Conservation (phyloP, 1,140 invertebrate species). For the Pseudomyrmex pallidus region DNA sequence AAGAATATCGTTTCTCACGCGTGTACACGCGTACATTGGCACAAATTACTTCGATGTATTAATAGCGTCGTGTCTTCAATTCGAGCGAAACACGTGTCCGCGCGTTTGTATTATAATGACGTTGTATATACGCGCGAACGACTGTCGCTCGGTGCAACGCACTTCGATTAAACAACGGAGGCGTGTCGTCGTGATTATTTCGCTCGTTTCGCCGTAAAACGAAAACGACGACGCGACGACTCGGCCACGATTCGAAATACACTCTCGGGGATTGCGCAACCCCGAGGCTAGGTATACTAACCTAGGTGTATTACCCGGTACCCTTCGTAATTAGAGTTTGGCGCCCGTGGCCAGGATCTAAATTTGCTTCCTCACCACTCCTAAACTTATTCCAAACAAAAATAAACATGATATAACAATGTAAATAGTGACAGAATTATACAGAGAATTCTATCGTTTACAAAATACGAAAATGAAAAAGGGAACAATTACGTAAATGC, state of each 20-base stretch:
- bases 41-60: not conserved
- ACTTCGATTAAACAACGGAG: conserved; percentile 57
- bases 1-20: not conserved
- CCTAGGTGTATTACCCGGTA: not conserved
- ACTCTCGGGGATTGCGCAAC: conserved; percentile 29
- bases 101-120: conserved; percentile 28
- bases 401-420: conserved; percentile 21
- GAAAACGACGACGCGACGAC: not conserved
- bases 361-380: not conserved
- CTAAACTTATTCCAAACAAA: not conserved
- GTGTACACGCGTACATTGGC: not conserved
- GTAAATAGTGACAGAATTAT: not conserved
- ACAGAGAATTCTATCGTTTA: not conserved
- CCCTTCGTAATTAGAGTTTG: conserved; percentile 34
- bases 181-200: conserved; percentile 13
- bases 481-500: not conserved
- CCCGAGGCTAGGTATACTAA: conserved; percentile 28
- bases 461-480: not conserved
- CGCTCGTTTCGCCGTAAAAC: conserved; percentile 32
- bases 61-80: conserved; percentile 24
- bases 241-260: conserved; percentile 35
- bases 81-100: conserved; percentile 26
- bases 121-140: too few species aligned
- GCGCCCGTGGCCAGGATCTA: conserved; percentile 13
- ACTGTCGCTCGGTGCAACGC: conserved; percentile 28